Conservation (phyloP, 2,888 invertebrate species). For the Stenolophus ochropezus region DNA sequence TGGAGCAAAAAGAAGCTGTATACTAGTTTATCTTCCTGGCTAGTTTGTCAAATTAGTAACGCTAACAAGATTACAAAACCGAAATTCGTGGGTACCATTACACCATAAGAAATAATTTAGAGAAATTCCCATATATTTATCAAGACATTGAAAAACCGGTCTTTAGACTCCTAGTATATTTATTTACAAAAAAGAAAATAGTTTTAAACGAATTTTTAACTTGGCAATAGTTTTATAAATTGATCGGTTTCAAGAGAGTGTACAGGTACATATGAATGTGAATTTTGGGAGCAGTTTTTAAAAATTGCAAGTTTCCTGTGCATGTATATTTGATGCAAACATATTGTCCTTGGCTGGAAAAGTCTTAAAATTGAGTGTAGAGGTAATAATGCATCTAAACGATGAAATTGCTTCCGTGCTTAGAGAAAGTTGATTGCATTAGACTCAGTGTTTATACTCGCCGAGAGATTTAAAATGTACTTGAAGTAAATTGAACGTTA, state of each 20-base stretch:
- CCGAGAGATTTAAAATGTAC: conserved; percentile 25
- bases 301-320: background rate
- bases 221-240: background rate
- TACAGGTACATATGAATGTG: background rate
- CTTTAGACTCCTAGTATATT: no score
- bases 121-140: no score
- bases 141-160: no score
- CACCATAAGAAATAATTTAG: no score
- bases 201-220: background rate
- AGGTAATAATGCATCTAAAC: background rate
- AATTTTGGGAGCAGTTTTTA: background rate
- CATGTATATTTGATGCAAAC: background rate
- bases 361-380: background rate
- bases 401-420: background rate
- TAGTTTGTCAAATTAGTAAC: no score
- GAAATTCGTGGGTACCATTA: no score
- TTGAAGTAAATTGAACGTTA: conserved; percentile 29
- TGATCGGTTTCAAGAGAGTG: no score
- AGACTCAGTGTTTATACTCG: conserved; percentile 28
- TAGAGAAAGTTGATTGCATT: conserved; percentile 12
- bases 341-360: background rate
- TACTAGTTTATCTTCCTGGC: no score
- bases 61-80: no score
- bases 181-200: no score
- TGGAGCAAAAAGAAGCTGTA: no score